A percentile compares a stretch with the other conserved stretches of the same genome.
Evolutionary conservation across 2,113 vertebrate species (phyloP).

Genomic region (Coptodon bakossiorum): DNA sequence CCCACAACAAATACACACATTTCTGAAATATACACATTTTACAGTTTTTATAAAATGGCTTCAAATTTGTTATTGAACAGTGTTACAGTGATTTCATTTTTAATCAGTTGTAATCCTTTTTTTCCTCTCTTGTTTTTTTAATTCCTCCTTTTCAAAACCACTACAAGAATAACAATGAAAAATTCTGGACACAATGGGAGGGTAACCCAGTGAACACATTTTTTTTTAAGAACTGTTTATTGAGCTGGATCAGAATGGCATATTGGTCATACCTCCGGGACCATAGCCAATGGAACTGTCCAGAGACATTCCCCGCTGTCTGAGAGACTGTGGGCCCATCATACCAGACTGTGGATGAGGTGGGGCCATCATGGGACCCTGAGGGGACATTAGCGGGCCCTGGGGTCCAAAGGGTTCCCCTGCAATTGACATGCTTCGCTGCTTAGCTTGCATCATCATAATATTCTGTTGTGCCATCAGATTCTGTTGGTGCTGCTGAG

Average conservation of each 20-base stretch:
- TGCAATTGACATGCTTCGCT: constrained; percentile 80
- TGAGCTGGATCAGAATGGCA: constrained; percentile 80
- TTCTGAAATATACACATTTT: constrained; percentile 73
- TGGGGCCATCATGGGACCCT: constrained; percentile 87
- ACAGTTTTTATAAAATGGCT: constrained; percentile 77
- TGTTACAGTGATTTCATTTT: constrained; percentile 50
- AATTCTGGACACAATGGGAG: constrained; percentile 43
- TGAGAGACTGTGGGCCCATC: constrained; percentile 87
- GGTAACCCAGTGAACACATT: constrained; percentile 12
- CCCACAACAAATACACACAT: constrained; percentile 66
- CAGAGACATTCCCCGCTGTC: constrained; percentile 90
- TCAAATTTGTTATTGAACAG: constrained; percentile 62
- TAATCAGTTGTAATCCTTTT: constrained; percentile 28
- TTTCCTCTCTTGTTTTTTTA: constrained; percentile 1
- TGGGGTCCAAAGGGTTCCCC: constrained; percentile 89
- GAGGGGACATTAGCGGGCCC: constrained; percentile 85
- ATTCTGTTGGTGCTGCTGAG: constrained; percentile 80
- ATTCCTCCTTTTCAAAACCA: constrained; percentile 39
- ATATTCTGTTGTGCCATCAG: constrained; percentile 92
- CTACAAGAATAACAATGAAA: constrained; percentile 57
- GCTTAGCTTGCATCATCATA: constrained; percentile 96
- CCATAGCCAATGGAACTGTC: constrained; percentile 90
- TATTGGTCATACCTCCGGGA: constrained; percentile 86
- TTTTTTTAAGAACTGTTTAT: constrained; percentile 18
- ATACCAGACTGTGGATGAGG: constrained; percentile 85